Evolutionary conservation across 2,797 vertebrate species (phyloP).

Genomic region (Percopsis omiscomaycus): DNA sequence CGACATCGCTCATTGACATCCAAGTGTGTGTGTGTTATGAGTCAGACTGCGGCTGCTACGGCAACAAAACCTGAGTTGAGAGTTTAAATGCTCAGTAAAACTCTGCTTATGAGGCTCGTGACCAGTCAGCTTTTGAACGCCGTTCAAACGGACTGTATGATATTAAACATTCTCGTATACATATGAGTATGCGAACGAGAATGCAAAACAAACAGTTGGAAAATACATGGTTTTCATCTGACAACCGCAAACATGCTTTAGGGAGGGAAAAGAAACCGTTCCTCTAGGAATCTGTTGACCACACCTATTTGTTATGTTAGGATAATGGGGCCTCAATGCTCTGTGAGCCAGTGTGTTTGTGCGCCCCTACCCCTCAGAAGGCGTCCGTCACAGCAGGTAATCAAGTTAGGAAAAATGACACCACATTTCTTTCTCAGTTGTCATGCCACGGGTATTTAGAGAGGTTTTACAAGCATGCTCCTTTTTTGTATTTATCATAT

Average conservation of each 20-base stretch:
- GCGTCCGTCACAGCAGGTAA: slow-evolving; percentile 5
- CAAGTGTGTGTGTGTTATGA: slow-evolving; percentile 62
- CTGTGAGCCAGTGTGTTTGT: slow-evolving; percentile 26
- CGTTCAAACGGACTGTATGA: slow-evolving; percentile 9
- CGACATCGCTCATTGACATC: slow-evolving; percentile 55
- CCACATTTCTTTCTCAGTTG: slow-evolving; percentile 19
- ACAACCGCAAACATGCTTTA: slow-evolving; percentile 12
- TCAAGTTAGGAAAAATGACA: slow-evolving; percentile 14
- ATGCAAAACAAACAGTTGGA: not conserved
- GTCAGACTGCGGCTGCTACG: slow-evolving; percentile 30
- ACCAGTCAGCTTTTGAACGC: slow-evolving; percentile 6
- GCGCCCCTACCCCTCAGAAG: slow-evolving; percentile 37
- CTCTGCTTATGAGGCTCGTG: slow-evolving; percentile 22
- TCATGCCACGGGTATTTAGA: slow-evolving; percentile 35
- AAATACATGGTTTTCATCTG: not conserved
- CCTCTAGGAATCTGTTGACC: slow-evolving; percentile 33
- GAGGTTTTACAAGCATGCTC: slow-evolving; percentile 43
- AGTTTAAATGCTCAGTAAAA: not conserved
- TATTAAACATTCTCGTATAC: slow-evolving; percentile 17
- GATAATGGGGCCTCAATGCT: slow-evolving; percentile 23
- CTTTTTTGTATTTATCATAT: slow-evolving; percentile 61
- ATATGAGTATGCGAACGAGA: slow-evolving; percentile 15
- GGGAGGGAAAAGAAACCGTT: slow-evolving; percentile 15
- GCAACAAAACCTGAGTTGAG: slow-evolving; percentile 28
- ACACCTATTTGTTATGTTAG: slow-evolving; percentile 53